Percentiles rank a stretch among this genome's conserved stretches.
phyloP scores from a whole-genome alignment of 2,797 vertebrate genomes.

The Halcyon chelicuti region DNA sequence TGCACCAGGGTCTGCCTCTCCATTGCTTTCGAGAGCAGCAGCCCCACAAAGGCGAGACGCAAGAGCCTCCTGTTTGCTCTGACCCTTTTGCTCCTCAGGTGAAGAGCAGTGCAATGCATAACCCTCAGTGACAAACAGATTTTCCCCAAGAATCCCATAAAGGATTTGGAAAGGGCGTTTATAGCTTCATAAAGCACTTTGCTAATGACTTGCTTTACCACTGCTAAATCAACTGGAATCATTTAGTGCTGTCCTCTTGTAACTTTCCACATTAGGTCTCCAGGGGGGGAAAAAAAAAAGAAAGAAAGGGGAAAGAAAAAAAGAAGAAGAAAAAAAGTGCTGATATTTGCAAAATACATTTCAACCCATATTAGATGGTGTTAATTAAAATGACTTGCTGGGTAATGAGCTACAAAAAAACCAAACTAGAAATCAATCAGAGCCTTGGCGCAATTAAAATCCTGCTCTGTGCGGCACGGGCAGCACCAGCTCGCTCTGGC shows the following conservation, averaged over 20 bases:
- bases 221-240: slow-evolving; percentile 41
- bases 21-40: neutral
- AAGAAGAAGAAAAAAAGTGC: neutral
- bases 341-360: slow-evolving; percentile 53
- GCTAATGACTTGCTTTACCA: neutral
- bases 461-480: accelerated
- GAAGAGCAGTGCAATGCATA: neutral
- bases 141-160: neutral
- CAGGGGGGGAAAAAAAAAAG: neutral
- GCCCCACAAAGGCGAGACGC: accelerated
- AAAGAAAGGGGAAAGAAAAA: neutral
- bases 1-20: accelerated
- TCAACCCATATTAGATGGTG: neutral
- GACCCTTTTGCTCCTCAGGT: neutral
- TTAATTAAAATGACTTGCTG: slow-evolving; percentile 69
- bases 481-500: neutral
- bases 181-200: slow-evolving; percentile 49
- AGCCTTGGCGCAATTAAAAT: neutral
- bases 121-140: neutral
- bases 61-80: accelerated
- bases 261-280: neutral
- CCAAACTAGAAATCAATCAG: neutral
- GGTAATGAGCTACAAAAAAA: neutral
- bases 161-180: neutral
- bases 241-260: neutral